A percentile compares a stretch with the other conserved stretches of the same genome.
These are phyloP conservation scores for Tromatobia lineatoria DNA, from an alignment of 2,888 invertebrate genomes.

Conservation along the genomic window DNA sequence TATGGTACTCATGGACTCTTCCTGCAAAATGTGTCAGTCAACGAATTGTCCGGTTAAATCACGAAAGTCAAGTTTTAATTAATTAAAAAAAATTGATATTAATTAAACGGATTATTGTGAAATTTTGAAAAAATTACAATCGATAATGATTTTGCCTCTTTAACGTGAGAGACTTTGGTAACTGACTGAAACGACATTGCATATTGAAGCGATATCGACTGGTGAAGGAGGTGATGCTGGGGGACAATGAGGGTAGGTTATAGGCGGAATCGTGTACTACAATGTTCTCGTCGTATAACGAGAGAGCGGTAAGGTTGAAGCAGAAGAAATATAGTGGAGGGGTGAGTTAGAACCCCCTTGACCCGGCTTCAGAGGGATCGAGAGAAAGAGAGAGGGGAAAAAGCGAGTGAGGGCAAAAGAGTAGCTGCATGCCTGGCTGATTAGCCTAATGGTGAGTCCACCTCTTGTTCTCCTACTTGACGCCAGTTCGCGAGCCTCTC, in stretches of 20 bases:
- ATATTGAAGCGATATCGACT: conserved; percentile 57
- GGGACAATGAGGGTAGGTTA: conserved; percentile 51
- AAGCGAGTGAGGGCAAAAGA: conserved; percentile 71
- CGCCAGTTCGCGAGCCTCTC: conserved; percentile 82
- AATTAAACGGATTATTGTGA: not conserved
- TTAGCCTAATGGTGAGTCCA: conserved; percentile 84
- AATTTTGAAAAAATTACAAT: not conserved
- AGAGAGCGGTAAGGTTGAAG: conserved; percentile 64
- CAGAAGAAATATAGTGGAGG: conserved; percentile 74
- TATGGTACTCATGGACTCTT: not conserved
- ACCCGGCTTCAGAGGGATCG: conserved; percentile 71
- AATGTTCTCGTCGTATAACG: conserved; percentile 57
- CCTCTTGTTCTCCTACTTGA: conserved; percentile 82
- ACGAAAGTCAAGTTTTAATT: not conserved
- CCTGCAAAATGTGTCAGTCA: not conserved
- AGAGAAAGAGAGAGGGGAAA: conserved; percentile 6
- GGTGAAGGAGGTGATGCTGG: conserved; percentile 51
- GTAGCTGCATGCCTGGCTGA: conserved; percentile 82
- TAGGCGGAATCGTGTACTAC: conserved; percentile 66
- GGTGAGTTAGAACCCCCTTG: conserved; percentile 80
- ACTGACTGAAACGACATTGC: conserved; percentile 2
- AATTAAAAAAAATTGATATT: not conserved
- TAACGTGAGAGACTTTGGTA: conserved; percentile 39
- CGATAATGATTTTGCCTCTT: not conserved
- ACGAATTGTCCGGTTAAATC: not conserved